Conservation (phyloP, 92 coral and sea anemone species). For the Heteractis magnifica region DNA sequence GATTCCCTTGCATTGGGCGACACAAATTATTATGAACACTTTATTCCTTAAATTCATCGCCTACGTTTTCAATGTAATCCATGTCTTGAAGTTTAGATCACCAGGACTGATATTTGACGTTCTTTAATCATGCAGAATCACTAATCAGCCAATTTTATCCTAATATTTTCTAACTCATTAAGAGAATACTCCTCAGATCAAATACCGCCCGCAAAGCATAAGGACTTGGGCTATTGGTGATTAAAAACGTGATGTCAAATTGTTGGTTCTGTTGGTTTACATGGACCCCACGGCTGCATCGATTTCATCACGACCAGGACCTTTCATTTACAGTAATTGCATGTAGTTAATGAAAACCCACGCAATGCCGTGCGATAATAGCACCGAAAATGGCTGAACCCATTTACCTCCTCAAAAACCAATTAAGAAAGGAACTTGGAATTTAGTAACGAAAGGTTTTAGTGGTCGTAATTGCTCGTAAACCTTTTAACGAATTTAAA, state of each 20-base stretch:
- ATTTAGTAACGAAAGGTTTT: background rate
- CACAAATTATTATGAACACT: too few species aligned
- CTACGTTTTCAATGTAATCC: background rate
- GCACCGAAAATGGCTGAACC: background rate
- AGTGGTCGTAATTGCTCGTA: too few species aligned
- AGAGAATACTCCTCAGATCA: background rate
- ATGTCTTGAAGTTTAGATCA: background rate
- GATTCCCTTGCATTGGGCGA: too few species aligned
- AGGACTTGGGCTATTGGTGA: background rate
- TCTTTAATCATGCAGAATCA: too few species aligned
- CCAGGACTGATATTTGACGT: background rate
- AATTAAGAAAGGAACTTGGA: background rate
- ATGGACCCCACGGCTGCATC: background rate
- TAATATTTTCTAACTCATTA: background rate
- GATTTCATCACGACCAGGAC: background rate
- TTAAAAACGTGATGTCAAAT: background rate
- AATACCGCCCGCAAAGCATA: background rate
- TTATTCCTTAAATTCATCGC: too few species aligned
- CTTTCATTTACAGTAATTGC: background rate
- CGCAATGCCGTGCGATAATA: too few species aligned
- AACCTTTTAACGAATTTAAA: background rate
- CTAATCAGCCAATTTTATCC: background rate
- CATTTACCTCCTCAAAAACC: background rate
- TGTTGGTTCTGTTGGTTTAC: background rate
- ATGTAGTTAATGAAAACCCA: background rate